Evolutionary conservation across 2,113 vertebrate genomes (phyloP).

Genomic region (Notechis scutatus): DNA sequence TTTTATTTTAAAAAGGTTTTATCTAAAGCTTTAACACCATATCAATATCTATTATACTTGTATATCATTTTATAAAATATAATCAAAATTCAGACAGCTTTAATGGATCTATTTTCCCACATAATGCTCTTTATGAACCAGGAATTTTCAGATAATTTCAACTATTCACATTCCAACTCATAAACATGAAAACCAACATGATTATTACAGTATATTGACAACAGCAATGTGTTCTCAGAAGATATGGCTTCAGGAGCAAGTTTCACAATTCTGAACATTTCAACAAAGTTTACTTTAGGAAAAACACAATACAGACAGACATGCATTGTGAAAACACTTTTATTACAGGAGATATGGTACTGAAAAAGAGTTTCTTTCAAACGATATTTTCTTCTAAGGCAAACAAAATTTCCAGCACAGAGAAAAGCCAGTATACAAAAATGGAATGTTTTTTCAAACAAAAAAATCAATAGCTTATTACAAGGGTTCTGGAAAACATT

Average conservation of each 20-base stretch:
- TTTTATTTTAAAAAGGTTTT: neutral
- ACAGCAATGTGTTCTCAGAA: neutral
- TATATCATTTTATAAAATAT: neutral
- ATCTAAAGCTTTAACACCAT: neutral
- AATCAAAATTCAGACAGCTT: neutral
- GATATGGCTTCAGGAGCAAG: neutral
- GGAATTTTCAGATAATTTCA: neutral
- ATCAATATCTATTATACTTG: neutral
- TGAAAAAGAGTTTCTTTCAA: slow-evolving; percentile 17
- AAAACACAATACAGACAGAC: neutral
- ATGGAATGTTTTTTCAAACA: slow-evolving; percentile 17
- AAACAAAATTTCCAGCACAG: slow-evolving; percentile 30
- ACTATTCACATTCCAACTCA: neutral
- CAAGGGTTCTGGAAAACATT: neutral
- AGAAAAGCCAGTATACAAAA: slow-evolving; percentile 37
- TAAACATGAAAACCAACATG: neutral
- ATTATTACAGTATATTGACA: neutral
- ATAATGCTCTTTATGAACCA: neutral
- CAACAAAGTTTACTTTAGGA: slow-evolving; percentile 54
- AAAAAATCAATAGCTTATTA: slow-evolving; percentile 17
- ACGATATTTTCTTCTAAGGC: neutral
- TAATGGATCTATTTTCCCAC: neutral
- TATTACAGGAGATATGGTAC: slow-evolving; percentile 23
- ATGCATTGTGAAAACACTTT: slow-evolving; percentile 25
- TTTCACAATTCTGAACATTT: neutral